A percentile compares a stretch with the other conserved stretches of the same genome.
phyloP scores from a whole-genome alignment of 2,888 invertebrate species.

The Apodemia zela region DNA sequence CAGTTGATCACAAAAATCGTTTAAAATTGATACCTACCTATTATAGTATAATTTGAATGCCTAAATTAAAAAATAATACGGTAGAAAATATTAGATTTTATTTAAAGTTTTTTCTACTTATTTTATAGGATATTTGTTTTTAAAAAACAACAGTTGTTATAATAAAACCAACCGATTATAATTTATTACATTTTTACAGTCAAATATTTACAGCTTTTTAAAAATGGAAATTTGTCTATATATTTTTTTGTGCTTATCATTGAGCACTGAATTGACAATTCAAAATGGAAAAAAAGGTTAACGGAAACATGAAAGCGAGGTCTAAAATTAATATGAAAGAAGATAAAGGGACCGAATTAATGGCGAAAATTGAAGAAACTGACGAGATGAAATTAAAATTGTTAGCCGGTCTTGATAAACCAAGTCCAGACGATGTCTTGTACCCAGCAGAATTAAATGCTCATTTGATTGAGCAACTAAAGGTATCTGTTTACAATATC shows the following conservation, averaged over 20 bases:
- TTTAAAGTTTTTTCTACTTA: background rate
- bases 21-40: too few species aligned
- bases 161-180: too few species aligned
- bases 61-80: background rate
- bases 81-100: background rate
- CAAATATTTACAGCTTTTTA: background rate
- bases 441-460: conserved; percentile 82
- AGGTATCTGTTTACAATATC: conserved; percentile 56
- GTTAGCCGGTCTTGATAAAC: conserved; percentile 56
- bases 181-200: too few species aligned
- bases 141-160: background rate
- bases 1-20: background rate
- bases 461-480: conserved; percentile 80
- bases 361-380: conserved; percentile 69
- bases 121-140: background rate
- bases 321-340: conserved; percentile 45
- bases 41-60: too few species aligned
- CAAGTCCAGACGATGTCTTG: conserved; percentile 66
- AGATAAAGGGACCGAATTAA: conserved; percentile 50
- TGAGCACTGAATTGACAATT: conserved; percentile 1
- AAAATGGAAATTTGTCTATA: background rate
- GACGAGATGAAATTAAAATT: conserved; percentile 75
- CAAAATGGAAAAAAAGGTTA: conserved; percentile 45
- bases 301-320: conserved; percentile 38
- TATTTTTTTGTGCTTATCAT: background rate